These are phyloP conservation scores for Panzeria rudis DNA, from an alignment of 2,888 invertebrate species.

Conservation along the genomic window DNA sequence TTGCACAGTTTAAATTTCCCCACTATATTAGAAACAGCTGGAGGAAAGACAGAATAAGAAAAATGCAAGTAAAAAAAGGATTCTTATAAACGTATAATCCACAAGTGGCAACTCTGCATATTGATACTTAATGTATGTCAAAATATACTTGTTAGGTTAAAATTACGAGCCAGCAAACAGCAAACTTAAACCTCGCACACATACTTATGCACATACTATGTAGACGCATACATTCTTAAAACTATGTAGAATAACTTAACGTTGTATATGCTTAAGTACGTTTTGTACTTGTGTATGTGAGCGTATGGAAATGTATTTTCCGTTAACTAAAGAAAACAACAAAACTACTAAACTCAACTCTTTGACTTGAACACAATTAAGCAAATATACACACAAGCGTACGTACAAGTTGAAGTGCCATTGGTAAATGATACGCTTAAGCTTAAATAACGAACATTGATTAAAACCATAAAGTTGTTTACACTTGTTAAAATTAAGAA, in stretches of 20 bases:
- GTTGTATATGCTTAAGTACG: slow-evolving; percentile 19
- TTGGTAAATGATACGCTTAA: slow-evolving; percentile 54
- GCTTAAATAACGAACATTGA: slow-evolving; percentile 70
- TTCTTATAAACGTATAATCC: neutral
- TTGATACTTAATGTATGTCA: neutral
- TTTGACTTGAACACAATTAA: slow-evolving; percentile 15
- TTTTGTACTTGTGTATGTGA: slow-evolving; percentile 2
- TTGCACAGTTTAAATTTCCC: too few relatives aligned
- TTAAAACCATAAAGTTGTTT: slow-evolving; percentile 70
- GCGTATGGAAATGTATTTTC: slow-evolving; percentile 37
- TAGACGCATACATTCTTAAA: neutral
- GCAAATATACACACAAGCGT: slow-evolving; percentile 13
- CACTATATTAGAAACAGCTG: too few relatives aligned
- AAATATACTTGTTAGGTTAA: neutral
- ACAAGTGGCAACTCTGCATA: neutral
- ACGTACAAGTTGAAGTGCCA: slow-evolving; percentile 33
- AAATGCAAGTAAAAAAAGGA: too few relatives aligned
- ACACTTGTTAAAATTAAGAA: slow-evolving; percentile 43
- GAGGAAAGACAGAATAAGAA: too few relatives aligned
- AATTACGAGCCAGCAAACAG: slow-evolving; percentile 20
- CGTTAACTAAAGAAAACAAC: slow-evolving; percentile 40
- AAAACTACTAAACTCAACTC: slow-evolving; percentile 47
- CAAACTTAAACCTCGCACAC: slow-evolving; percentile 16
- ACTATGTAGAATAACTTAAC: slow-evolving; percentile 41
- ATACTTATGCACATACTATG: neutral